These are phyloP conservation scores for Chelon labrosus DNA, from an alignment of 2,797 vertebrate genomes.

Conservation along the genomic window DNA sequence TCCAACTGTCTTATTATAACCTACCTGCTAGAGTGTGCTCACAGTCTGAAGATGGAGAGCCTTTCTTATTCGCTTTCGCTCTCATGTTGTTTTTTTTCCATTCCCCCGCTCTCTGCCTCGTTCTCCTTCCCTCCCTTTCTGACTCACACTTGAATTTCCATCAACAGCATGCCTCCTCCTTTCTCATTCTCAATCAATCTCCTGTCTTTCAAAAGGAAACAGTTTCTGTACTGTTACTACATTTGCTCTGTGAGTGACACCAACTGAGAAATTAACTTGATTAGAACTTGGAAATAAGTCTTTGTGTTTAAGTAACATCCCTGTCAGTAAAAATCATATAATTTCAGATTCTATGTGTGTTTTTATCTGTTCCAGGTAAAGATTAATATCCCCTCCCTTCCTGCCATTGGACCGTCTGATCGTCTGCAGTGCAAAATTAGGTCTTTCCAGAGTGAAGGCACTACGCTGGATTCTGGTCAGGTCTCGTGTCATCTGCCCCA, in stretches of 20 bases:
- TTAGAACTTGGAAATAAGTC: neutral
- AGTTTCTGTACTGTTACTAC: conserved; percentile 4
- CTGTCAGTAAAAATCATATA: neutral
- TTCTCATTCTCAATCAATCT: conserved; percentile 45
- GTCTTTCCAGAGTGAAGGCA: conserved; percentile 62
- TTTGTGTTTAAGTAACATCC: too few species aligned
- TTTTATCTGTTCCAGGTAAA: conserved; percentile 70
- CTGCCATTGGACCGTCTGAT: conserved; percentile 75
- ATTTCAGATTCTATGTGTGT: neutral
- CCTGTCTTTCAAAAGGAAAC: conserved; percentile 31
- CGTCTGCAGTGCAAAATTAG: conserved; percentile 75
- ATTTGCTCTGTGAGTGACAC: neutral
- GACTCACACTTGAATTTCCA: conserved; percentile 53
- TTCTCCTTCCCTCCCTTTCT: conserved; percentile 29
- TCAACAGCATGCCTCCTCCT: conserved; percentile 48
- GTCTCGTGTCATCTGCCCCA: conserved; percentile 82
- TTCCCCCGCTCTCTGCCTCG: conserved; percentile 24
- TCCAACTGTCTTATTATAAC: conserved; percentile 72
- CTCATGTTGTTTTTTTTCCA: conserved; percentile 24
- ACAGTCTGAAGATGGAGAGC: conserved; percentile 59
- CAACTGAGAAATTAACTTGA: neutral
- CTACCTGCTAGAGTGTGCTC: conserved; percentile 56
- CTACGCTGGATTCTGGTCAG: conserved; percentile 75
- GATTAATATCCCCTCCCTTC: conserved; percentile 82
- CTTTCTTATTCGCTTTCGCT: conserved; percentile 40